Conservation (phyloP, 2,113 vertebrate species). For the Pseudopodoces humilis region DNA sequence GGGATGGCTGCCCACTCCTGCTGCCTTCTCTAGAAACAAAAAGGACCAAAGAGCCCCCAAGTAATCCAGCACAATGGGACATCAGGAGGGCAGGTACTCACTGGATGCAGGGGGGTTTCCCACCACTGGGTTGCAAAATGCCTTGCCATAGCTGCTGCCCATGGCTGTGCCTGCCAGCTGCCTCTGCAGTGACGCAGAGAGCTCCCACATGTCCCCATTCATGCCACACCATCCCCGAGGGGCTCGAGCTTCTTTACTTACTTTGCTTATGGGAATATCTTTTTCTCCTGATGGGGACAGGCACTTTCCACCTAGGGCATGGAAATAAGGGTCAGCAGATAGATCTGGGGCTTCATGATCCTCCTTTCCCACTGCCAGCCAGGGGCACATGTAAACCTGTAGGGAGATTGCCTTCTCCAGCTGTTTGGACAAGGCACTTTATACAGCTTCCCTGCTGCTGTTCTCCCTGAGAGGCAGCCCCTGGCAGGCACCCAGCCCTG, state of each 20-base stretch:
- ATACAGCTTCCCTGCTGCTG: background rate
- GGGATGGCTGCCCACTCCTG: rapidly evolving
- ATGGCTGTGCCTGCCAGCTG: rapidly evolving
- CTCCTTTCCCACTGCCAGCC: rapidly evolving
- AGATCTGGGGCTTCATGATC: background rate
- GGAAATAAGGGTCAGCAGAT: background rate
- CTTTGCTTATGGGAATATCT: constrained; percentile 22
- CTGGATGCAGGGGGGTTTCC: background rate
- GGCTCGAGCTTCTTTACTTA: background rate
- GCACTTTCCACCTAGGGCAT: background rate
- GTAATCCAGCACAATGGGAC: background rate
- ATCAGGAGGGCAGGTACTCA: background rate
- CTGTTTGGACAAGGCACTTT: background rate
- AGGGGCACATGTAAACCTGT: rapidly evolving
- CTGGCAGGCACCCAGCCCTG: background rate
- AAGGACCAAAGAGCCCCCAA: background rate
- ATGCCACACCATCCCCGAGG: rapidly evolving
- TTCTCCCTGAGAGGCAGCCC: rapidly evolving
- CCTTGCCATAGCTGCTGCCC: background rate
- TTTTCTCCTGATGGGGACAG: background rate
- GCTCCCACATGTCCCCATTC: background rate
- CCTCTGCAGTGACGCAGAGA: rapidly evolving
- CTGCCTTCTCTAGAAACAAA: background rate
- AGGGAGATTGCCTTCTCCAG: background rate
- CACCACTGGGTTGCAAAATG: rapidly evolving